A percentile compares a stretch with the other conserved stretches of the same genome.
Conservation (phyloP, 2,797 vertebrate genomes). For the Heliangelus exortis region DNA sequence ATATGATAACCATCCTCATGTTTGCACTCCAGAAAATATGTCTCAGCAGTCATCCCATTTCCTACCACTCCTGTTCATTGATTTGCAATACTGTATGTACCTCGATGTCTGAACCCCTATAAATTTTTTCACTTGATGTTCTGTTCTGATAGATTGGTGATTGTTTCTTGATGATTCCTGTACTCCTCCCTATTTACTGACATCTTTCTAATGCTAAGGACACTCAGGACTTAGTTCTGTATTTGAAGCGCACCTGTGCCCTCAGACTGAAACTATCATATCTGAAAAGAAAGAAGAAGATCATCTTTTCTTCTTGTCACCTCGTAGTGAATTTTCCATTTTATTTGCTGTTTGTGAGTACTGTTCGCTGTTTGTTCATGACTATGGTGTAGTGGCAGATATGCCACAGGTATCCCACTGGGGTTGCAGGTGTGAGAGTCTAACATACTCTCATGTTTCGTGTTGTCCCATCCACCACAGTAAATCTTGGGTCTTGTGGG, state of each 20-base stretch:
- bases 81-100: not conserved
- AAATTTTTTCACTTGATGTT: not conserved
- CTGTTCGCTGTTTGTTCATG: not conserved
- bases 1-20: not conserved
- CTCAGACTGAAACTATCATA: not conserved
- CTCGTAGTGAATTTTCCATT: not conserved
- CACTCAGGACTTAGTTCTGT: not conserved
- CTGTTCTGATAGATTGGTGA: not conserved
- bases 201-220: not conserved
- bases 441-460: fast-evolving
- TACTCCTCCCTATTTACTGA: not conserved
- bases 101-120: not conserved
- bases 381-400: not conserved
- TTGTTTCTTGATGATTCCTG: not conserved
- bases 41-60: not conserved
- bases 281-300: not conserved
- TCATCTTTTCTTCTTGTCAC: not conserved
- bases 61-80: not conserved
- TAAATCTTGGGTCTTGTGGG: not conserved
- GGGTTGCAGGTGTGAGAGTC: not conserved
- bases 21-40: not conserved
- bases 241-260: not conserved
- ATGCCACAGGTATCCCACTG: not conserved
- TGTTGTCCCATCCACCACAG: not conserved
- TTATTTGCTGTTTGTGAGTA: not conserved